Conservation (phyloP, 2,797 vertebrate species). For the Sarcoramphus papa region DNA sequence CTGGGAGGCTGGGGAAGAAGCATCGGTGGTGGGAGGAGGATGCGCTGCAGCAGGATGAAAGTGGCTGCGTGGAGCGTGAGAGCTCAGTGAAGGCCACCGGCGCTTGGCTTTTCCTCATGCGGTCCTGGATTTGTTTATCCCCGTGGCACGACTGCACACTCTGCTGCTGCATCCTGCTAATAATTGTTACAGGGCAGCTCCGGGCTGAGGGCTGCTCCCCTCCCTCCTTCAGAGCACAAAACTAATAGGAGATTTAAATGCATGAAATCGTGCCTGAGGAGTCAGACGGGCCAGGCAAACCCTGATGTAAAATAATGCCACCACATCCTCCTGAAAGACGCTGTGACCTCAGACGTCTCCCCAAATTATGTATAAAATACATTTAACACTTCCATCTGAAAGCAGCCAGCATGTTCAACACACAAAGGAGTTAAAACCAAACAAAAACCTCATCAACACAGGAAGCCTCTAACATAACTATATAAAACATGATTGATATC, state of each 20-base stretch:
- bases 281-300: neutral
- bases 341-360: neutral
- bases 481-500: neutral
- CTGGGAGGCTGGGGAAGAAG: neutral
- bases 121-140: neutral
- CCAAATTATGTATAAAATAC: neutral
- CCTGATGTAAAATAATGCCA: neutral
- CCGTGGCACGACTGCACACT: neutral
- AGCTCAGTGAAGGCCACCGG: neutral
- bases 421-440: neutral
- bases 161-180: neutral
- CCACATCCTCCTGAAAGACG: neutral
- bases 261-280: neutral
- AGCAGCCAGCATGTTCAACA: neutral
- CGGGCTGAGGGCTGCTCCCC: neutral
- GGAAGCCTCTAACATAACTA: neutral
- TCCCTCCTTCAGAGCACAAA: neutral
- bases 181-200: neutral
- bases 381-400: neutral
- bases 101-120: neutral
- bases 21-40: neutral
- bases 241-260: constrained; percentile 26
- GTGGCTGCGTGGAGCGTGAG: neutral
- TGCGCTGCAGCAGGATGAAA: neutral
- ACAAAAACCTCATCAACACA: neutral